These are phyloP conservation scores for Pardalotus punctatus DNA, from an alignment of 2,113 vertebrate genomes.

Conservation along the genomic window DNA sequence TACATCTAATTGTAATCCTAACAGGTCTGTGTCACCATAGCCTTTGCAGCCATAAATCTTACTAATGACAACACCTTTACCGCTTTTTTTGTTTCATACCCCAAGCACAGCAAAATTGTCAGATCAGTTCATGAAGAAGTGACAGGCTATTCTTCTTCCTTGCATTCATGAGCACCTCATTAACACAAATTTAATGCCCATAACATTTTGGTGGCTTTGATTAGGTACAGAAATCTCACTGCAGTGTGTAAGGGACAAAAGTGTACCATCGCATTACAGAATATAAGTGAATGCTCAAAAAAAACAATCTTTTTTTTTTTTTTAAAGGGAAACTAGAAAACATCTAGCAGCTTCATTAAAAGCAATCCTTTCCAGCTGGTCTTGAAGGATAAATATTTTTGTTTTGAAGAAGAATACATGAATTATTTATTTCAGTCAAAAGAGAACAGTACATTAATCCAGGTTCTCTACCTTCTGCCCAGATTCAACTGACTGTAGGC, in stretches of 20 bases:
- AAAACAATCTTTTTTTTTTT: neutral
- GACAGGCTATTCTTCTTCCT: constrained; percentile 64
- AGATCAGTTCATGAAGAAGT: constrained; percentile 63
- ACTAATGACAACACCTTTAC: constrained; percentile 35
- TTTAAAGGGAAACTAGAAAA: constrained; percentile 3
- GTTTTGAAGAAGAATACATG: constrained; percentile 26
- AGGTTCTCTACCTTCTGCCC: constrained; percentile 42
- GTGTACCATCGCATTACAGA: neutral
- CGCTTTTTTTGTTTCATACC: constrained; percentile 55
- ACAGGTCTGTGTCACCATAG: constrained; percentile 23
- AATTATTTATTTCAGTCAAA: constrained; percentile 67
- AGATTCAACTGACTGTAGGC: constrained; percentile 16
- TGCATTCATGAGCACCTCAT: constrained; percentile 53
- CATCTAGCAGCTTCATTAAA: neutral
- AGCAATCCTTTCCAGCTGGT: neutral
- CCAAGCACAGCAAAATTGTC: constrained; percentile 63
- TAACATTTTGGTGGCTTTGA: constrained; percentile 28
- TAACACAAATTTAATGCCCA: constrained; percentile 64
- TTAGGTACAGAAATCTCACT: constrained; percentile 22
- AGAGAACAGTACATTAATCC: constrained; percentile 13
- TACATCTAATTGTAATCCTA: constrained; percentile 59
- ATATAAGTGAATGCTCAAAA: neutral
- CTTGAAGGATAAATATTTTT: constrained; percentile 44
- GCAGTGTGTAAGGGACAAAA: neutral
- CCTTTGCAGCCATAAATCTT: constrained; percentile 53